Evolutionary conservation across 2,797 vertebrate genomes (phyloP).

Genomic region (Lutra lutra): DNA sequence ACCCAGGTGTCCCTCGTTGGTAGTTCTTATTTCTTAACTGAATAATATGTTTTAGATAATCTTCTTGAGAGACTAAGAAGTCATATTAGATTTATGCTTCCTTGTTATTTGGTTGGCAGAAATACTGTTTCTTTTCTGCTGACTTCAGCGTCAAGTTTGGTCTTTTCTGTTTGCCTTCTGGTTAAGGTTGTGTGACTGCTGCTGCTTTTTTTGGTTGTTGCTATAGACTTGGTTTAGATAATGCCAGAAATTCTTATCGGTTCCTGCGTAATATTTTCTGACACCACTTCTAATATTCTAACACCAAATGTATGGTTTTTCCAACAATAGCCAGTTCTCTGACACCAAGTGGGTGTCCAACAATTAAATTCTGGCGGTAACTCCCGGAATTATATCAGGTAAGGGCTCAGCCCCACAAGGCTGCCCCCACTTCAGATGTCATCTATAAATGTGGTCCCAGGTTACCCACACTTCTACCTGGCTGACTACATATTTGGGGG

Average conservation of each 20-base stretch:
- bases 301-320: background rate
- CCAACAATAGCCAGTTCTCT: background rate
- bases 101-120: background rate
- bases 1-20: background rate
- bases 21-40: constrained; percentile 24
- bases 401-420: background rate
- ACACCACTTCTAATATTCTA: background rate
- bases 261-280: background rate
- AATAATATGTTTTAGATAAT: background rate
- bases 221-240: background rate
- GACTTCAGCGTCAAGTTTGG: background rate
- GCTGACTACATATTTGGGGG: background rate
- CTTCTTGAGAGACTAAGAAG: background rate
- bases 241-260: background rate
- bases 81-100: background rate
- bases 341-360: background rate
- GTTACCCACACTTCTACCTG: background rate
- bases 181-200: background rate
- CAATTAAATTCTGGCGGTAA: background rate
- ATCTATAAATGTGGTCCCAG: background rate
- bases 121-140: background rate
- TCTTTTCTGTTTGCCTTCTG: background rate
- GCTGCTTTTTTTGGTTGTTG: background rate
- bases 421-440: background rate
- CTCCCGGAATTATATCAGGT: background rate